Evolutionary conservation across 2,888 invertebrate genomes (phyloP), one percentile per base, ranked within the genome.

Genomic region (Byasa hedistus): DNA sequence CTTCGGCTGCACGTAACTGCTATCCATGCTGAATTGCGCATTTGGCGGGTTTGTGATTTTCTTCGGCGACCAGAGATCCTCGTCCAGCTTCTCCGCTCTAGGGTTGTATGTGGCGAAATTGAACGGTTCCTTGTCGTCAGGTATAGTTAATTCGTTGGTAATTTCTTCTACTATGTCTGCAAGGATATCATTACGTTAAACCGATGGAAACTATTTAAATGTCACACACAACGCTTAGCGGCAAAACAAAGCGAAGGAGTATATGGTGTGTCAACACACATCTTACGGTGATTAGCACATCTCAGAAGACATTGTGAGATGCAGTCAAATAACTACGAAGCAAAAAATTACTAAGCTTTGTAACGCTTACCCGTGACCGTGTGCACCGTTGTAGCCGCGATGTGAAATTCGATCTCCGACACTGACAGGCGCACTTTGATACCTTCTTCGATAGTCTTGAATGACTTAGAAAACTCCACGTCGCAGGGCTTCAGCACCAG

Each of bases 51-150:
- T 58, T 58, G 95, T 85, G 59, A 95, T 85, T 80, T 94, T 94
- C 78, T 93, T 95, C 0, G 95, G 94, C 61, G 94, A 93, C 96
- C 96, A 96, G 2, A 96, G 85, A 76, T 96, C 95, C 65, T 94
- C 94, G 3, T 93, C 92, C 1, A 80, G 77, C 65, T 82, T 90
- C 73, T 85, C 87, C 2, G 75, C 71, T 44, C 83, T 86, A 0
- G 86, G 85, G 58, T 87, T 84, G 70, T 84, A 89, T 22, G 84
- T 84, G 0, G 91, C 80, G 68, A 92, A 92, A 68, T 85, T 91
- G 55, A 92, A 88, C 0, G 81, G 81, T 70, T 93, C 93, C 60
- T 89, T 92, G n/a, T 92, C 91, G 4, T 91, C 91, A 0, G 89
- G 85, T 7, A 87, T 75, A 0, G 80, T 78, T 36, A 92, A 73